A percentile compares a stretch with the other conserved stretches of the same genome.
phyloP scores from a whole-genome alignment of 64 coral and sea anemone genomes.

The Porites lutea region DNA sequence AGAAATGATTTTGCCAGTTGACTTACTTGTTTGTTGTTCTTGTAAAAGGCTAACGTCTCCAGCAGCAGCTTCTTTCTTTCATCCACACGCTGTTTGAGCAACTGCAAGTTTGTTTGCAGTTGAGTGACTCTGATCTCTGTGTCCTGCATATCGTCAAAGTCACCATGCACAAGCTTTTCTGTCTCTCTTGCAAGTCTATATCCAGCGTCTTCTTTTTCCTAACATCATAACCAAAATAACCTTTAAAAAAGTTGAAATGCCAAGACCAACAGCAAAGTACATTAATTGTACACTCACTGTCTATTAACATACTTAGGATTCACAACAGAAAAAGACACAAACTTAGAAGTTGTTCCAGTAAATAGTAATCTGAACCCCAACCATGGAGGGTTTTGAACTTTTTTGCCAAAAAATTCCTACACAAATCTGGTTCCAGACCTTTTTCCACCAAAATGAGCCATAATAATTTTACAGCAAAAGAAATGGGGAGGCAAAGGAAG shows the following conservation, averaged over 20 bases:
- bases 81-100: conserved; percentile 74
- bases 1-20: not conserved
- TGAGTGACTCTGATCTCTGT: conserved; percentile 62
- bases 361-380: too few species aligned
- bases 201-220: conserved; percentile 88
- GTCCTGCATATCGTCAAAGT: conserved; percentile 67
- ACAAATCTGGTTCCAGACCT: too few species aligned
- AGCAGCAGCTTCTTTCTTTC: conserved; percentile 78
- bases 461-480: too few species aligned
- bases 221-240: not conserved
- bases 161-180: conserved; percentile 82
- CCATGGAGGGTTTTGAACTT: too few species aligned
- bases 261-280: too few species aligned
- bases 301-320: too few species aligned
- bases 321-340: too few species aligned
- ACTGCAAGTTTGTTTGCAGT: conserved; percentile 75
- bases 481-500: too few species aligned
- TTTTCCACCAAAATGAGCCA: too few species aligned
- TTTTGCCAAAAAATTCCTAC: too few species aligned
- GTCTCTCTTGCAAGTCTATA: conserved; percentile 84
- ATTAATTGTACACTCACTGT: too few species aligned
- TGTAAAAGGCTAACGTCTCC: conserved; percentile 84
- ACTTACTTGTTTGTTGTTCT: conserved; percentile 77
- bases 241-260: not conserved
- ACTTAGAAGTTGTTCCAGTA: too few species aligned